A percentile compares a stretch with the other conserved stretches of the same genome.
Conservation (phyloP, 1,140 invertebrate genomes). For the Spodoptera frugiperda region DNA sequence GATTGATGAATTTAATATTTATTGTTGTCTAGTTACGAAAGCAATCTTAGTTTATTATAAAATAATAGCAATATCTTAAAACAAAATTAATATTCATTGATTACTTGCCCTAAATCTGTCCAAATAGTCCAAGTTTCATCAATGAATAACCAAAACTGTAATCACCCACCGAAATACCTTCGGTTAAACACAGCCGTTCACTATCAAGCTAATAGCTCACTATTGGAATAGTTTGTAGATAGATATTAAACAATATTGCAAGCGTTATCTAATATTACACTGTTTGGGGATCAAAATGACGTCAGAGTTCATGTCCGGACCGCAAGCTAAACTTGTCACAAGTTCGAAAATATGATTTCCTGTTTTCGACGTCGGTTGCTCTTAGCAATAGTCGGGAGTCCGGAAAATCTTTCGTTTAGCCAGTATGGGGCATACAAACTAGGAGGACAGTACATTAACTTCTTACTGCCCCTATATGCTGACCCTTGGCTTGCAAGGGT, state of each 20-base stretch:
- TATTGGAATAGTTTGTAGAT: slow-evolving; percentile 34
- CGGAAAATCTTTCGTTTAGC: slow-evolving; percentile 3
- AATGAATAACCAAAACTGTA: neutral
- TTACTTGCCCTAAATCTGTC: neutral
- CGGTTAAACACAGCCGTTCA: neutral
- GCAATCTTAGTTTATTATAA: too few relatives aligned
- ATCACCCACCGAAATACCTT: slow-evolving; percentile 4
- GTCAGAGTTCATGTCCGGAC: slow-evolving; percentile 1
- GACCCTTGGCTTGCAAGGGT: too few relatives aligned
- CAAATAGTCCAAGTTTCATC: neutral
- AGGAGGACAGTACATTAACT: slow-evolving; percentile 11
- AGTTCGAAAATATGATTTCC: slow-evolving; percentile 22
- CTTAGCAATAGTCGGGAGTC: neutral
- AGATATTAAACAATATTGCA: slow-evolving; percentile 26
- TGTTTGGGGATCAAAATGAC: slow-evolving; percentile 14
- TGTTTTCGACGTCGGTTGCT: neutral
- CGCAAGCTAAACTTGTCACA: slow-evolving; percentile 26
- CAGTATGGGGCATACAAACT: neutral
- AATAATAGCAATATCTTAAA: too few relatives aligned
- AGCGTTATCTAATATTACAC: slow-evolving; percentile 11
- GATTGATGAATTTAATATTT: too few relatives aligned
- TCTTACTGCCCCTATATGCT: neutral
- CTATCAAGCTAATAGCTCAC: slow-evolving; percentile 19
- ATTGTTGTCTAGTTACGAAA: too few relatives aligned
- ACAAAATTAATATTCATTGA: neutral